phyloP scores from a whole-genome alignment of 2,888 invertebrate species.

The Drosophila melanosoma region DNA sequence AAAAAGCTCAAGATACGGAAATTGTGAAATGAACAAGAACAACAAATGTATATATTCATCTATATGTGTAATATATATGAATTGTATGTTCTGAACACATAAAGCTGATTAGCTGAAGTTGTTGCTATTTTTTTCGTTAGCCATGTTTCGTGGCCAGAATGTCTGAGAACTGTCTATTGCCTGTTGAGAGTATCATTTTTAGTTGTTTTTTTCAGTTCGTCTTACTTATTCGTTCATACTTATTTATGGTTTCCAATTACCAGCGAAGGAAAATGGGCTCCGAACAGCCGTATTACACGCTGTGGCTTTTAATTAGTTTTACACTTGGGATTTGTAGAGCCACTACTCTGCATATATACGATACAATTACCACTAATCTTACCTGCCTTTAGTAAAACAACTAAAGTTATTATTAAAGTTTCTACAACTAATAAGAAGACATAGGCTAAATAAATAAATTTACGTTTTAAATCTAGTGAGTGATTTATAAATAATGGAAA shows the following conservation, averaged over 20 bases:
- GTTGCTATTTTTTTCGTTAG: slow-evolving; percentile 42
- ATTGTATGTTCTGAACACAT: slow-evolving; percentile 39
- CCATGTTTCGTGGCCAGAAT: slow-evolving; percentile 46
- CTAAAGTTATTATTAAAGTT: not conserved
- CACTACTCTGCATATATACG: not conserved
- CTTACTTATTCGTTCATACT: slow-evolving; percentile 34
- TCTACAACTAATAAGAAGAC: not conserved
- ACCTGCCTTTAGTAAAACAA: not conserved
- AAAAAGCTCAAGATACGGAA: slow-evolving; percentile 41
- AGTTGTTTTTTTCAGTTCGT: slow-evolving; percentile 51
- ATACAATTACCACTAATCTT: not conserved
- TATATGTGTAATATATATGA: slow-evolving; percentile 5
- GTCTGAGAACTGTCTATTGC: slow-evolving; percentile 19
- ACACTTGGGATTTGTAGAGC: slow-evolving; percentile 34
- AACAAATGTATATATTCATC: slow-evolving; percentile 45
- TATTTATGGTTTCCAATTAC: slow-evolving; percentile 74
- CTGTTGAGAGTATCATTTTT: slow-evolving; percentile 30
- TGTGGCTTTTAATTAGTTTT: slow-evolving; percentile 25
- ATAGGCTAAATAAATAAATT: not conserved
- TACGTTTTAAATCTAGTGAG: not conserved
- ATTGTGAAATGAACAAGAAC: slow-evolving; percentile 35
- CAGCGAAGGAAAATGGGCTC: slow-evolving; percentile 24
- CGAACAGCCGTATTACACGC: slow-evolving; percentile 7
- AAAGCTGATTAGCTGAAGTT: slow-evolving; percentile 66
- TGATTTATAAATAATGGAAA: not conserved